Evolutionary conservation across 1,140 invertebrate genomes (phyloP).

Genomic region (Plectrocnemia conspersa): DNA sequence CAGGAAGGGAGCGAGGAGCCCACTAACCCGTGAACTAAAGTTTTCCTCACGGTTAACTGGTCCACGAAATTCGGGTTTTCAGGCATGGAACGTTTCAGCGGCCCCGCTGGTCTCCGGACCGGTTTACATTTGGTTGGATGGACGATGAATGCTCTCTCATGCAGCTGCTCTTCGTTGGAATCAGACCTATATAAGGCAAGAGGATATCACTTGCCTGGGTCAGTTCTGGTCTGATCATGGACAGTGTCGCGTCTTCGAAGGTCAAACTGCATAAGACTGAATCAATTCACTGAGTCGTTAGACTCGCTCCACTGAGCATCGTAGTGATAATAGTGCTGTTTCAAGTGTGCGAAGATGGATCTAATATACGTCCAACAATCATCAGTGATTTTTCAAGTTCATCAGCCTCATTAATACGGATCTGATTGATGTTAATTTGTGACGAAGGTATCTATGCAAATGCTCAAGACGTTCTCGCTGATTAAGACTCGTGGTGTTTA

Average conservation of each 20-base stretch:
- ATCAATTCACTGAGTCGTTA: no score
- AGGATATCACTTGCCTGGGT: slow-evolving; percentile 19
- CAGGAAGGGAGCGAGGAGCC: slow-evolving; percentile 1
- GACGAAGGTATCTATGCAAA: no score
- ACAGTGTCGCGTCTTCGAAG: background rate
- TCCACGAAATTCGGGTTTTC: slow-evolving; percentile 35
- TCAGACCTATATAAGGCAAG: slow-evolving; percentile 29
- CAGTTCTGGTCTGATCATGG: slow-evolving; percentile 25
- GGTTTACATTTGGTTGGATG: slow-evolving; percentile 26
- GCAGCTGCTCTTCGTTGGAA: slow-evolving; percentile 24
- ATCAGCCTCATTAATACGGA: no score
- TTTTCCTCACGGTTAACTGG: slow-evolving; percentile 34
- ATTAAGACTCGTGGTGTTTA: background rate
- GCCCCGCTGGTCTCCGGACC: slow-evolving; percentile 17
- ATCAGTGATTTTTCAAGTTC: no score
- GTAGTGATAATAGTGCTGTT: no score
- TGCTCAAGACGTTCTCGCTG: no score
- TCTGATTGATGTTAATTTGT: no score
- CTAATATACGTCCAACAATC: no score
- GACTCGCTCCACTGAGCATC: no score
- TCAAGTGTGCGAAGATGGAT: no score
- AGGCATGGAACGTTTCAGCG: slow-evolving; percentile 17
- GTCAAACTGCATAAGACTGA: no score
- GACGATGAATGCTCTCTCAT: slow-evolving; percentile 29
- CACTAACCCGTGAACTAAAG: slow-evolving; percentile 28